These are phyloP conservation scores for Ailurus styani DNA, from an alignment of 2,113 vertebrate genomes.

Conservation along the genomic window DNA sequence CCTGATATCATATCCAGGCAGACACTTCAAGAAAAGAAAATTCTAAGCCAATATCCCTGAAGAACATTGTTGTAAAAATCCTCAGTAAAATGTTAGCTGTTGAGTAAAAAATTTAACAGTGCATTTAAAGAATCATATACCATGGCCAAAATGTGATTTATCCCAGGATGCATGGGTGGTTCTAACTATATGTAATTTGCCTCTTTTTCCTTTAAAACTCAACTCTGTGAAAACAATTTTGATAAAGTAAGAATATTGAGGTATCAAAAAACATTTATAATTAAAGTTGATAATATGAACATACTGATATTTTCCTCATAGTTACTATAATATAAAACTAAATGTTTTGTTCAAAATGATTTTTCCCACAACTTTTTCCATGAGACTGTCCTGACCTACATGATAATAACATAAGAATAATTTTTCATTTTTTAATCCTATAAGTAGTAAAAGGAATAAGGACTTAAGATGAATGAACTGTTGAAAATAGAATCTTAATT, in stretches of 20 bases:
- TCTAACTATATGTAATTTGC: not conserved
- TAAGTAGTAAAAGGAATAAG: not conserved
- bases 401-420: not conserved
- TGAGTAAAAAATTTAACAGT: not conserved
- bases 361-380: not conserved
- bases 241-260: not conserved
- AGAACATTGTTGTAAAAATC: not conserved
- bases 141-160: not conserved
- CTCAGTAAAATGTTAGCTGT: not conserved
- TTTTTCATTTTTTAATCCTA: not conserved
- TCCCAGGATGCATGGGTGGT: not conserved
- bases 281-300: not conserved
- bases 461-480: not conserved
- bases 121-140: not conserved
- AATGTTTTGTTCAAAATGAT: not conserved
- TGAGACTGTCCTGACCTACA: not conserved
- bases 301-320: not conserved
- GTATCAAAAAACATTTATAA: not conserved
- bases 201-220: not conserved
- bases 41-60: not conserved
- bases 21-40: not conserved
- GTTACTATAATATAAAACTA: not conserved
- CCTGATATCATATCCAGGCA: not conserved
- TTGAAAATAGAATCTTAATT: not conserved
- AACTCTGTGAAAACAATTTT: not conserved